These are phyloP conservation scores for Aldabrachelys gigantea DNA, from an alignment of 2,113 vertebrate species.

Conservation along the genomic window DNA sequence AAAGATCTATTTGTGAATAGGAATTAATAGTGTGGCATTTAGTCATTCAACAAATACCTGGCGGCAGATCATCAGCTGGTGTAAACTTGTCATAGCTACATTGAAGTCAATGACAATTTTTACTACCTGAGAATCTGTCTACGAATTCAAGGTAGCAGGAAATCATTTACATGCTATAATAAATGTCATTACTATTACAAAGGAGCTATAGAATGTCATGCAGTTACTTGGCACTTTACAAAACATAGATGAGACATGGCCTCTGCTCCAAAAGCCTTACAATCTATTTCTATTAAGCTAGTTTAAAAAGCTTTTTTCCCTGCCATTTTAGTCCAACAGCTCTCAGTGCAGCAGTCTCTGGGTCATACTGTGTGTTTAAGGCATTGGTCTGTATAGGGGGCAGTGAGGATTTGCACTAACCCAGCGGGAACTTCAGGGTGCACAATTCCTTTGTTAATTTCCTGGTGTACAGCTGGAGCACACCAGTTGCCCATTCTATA, in stretches of 20 bases:
- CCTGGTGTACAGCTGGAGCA: background rate
- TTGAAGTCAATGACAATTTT: background rate
- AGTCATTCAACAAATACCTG: background rate
- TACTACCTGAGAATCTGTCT: background rate
- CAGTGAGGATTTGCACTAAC: background rate
- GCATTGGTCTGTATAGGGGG: background rate
- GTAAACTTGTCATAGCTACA: background rate
- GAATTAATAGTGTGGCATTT: background rate
- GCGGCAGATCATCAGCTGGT: background rate
- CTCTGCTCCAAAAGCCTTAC: background rate
- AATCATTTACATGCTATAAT: background rate
- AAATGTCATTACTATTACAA: background rate
- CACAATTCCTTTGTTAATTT: background rate
- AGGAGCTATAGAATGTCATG: rapidly evolving
- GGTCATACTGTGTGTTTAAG: background rate
- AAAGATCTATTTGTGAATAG: background rate
- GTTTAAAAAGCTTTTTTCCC: background rate
- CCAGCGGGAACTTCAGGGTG: background rate
- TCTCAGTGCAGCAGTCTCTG: background rate
- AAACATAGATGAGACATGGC: background rate
- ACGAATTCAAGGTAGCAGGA: background rate
- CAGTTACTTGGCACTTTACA: background rate
- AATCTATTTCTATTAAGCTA: background rate
- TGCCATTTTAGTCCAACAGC: background rate
- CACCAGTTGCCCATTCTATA: background rate